Evolutionary conservation across 2,113 vertebrate species (phyloP).

Genomic region (Perca flavescens): DNA sequence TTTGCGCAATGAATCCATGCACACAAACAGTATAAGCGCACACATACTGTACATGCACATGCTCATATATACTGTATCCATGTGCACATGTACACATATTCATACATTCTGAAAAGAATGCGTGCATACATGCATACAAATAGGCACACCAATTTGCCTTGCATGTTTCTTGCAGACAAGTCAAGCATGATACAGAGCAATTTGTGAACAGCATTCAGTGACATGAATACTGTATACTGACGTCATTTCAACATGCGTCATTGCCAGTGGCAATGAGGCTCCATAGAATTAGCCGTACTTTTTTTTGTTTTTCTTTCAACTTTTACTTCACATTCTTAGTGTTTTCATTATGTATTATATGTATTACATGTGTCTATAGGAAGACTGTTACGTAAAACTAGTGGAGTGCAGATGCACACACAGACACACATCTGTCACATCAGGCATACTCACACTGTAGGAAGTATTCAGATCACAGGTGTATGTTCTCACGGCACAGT

Average conservation of each 20-base stretch:
- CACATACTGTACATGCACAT: neutral
- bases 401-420: neutral
- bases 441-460: neutral
- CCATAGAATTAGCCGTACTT: neutral
- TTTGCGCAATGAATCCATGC: conserved; percentile 34
- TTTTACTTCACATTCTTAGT: neutral
- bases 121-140: conserved; percentile 8
- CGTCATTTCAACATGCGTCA: conserved; percentile 8
- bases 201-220: conserved; percentile 17
- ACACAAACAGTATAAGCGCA: neutral
- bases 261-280: neutral
- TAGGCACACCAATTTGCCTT: conserved; percentile 15
- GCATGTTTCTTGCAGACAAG: conserved; percentile 11
- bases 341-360: neutral
- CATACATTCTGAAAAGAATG: conserved; percentile 30
- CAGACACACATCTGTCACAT: conserved; percentile 51
- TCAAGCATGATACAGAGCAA: neutral
- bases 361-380: neutral
- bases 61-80: neutral
- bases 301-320: neutral
- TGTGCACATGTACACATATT: conserved; percentile 3
- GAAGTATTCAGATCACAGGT: conserved; percentile 49
- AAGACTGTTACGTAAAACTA: neutral
- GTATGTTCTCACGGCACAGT: conserved; percentile 54
- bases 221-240: conserved; percentile 8